Conservation (phyloP, 1,140 invertebrate genomes). For the Sinella curviseta region DNA sequence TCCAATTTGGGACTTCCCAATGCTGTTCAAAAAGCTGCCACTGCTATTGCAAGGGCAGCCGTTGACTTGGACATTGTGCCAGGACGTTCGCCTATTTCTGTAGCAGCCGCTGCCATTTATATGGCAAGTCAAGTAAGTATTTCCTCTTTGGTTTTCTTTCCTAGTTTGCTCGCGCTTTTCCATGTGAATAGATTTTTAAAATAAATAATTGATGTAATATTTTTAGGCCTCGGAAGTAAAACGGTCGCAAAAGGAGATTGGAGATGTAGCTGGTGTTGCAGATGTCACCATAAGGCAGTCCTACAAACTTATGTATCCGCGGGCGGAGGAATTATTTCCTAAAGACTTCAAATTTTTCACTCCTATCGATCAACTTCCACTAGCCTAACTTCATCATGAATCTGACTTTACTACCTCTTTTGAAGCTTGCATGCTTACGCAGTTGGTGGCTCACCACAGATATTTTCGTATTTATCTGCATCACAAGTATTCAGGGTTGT, state of each 20-base stretch:
- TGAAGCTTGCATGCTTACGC: no score
- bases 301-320: conserved; percentile 96
- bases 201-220: conserved; percentile 42
- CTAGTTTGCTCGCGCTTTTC: neutral
- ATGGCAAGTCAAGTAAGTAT: conserved; percentile 89
- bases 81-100: conserved; percentile 97
- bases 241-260: conserved; percentile 95
- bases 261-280: conserved; percentile 97
- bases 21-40: conserved; percentile 91
- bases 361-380: conserved; percentile 89
- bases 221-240: conserved; percentile 88
- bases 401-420: no score
- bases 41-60: conserved; percentile 93
- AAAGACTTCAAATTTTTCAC: conserved; percentile 94
- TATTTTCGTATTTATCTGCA: no score
- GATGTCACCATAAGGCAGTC: conserved; percentile 98
- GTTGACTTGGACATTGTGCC: conserved; percentile 97
- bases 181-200: neutral
- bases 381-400: conserved; percentile 64
- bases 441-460: no score
- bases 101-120: conserved; percentile 98
- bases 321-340: conserved; percentile 88
- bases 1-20: conserved; percentile 82
- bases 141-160: neutral
- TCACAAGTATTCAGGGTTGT: no score